A percentile compares a stretch with the other conserved stretches of the same genome.
These are phyloP conservation scores for Neopelma chrysocephalum DNA, from an alignment of 2,797 vertebrate species.

Conservation along the genomic window DNA sequence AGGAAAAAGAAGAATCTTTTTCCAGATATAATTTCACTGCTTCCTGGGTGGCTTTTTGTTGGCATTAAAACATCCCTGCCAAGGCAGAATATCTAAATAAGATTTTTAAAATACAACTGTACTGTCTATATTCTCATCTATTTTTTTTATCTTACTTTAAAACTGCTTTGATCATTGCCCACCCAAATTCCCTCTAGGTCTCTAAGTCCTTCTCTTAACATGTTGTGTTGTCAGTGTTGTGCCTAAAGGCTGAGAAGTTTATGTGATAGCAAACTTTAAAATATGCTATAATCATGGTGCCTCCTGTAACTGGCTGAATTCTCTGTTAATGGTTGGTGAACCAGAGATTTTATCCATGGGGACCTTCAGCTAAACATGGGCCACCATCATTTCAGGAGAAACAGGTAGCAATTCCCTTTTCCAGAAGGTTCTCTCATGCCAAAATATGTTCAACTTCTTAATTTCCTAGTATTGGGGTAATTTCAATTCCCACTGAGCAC, in stretches of 20 bases:
- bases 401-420: not conserved
- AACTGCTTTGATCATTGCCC: fast-evolving
- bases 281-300: not conserved
- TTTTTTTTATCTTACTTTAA: not conserved
- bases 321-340: not conserved
- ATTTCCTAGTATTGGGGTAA: not conserved
- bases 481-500: not conserved
- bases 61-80: not conserved
- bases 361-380: not conserved
- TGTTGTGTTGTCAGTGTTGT: not conserved
- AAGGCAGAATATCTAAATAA: not conserved
- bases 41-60: not conserved
- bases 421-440: not conserved
- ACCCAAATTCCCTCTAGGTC: not conserved
- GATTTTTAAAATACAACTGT: not conserved
- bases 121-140: not conserved
- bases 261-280: not conserved
- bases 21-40: not conserved
- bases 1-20: not conserved
- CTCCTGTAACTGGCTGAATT: not conserved
- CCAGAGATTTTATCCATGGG: not conserved
- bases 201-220: not conserved
- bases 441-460: not conserved
- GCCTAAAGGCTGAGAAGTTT: not conserved
- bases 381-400: not conserved